Conservation (phyloP, 2,797 vertebrate species). For the Hipposideros larvatus region DNA sequence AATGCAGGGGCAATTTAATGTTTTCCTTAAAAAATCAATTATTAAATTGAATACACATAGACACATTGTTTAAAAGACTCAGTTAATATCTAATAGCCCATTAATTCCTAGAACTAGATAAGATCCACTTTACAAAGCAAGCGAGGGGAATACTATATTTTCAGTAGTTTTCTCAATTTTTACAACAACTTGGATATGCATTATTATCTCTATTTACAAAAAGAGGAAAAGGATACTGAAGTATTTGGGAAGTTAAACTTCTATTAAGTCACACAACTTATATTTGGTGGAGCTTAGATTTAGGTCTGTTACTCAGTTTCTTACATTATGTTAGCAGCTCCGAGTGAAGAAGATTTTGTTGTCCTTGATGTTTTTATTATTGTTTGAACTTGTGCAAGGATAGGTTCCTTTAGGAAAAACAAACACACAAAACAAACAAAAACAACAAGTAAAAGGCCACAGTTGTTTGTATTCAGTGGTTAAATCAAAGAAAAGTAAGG, state of each 20-base stretch:
- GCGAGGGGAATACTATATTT: background rate
- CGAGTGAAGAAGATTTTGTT: background rate
- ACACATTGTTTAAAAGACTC: background rate
- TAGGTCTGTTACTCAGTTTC: background rate
- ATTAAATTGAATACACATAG: background rate
- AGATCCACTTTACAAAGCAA: background rate
- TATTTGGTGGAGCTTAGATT: background rate
- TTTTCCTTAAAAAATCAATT: background rate
- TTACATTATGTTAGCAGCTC: background rate
- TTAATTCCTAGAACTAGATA: constrained; percentile 13
- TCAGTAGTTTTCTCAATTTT: background rate
- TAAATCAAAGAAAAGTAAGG: background rate
- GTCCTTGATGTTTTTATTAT: background rate
- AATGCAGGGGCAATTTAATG: background rate
- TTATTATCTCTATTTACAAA: background rate
- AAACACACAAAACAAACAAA: background rate
- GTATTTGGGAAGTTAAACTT: background rate
- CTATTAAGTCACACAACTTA: background rate
- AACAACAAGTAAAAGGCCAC: background rate
- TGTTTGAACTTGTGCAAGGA: background rate
- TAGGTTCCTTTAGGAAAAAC: background rate
- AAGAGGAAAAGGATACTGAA: background rate
- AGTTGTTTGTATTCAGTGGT: background rate
- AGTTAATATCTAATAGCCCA: background rate
- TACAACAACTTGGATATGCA: background rate